A percentile compares a stretch with the other conserved stretches of the same genome.
Conservation (phyloP, 2,888 invertebrate genomes). For the Dryadula phaetusa region DNA sequence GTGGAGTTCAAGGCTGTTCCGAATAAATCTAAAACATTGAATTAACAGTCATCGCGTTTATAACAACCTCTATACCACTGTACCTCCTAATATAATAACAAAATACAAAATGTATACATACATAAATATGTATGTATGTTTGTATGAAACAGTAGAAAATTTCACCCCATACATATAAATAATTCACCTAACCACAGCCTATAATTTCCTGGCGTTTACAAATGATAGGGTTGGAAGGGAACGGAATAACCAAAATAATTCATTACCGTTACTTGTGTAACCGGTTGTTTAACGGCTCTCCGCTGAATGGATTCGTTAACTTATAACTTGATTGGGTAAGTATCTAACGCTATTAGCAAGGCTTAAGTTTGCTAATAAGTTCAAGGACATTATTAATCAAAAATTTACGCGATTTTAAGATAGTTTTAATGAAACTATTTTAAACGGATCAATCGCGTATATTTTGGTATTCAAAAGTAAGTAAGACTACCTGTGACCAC, state of each 20-base stretch:
- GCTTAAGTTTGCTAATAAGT: too few relatives aligned
- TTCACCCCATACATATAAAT: conserved; percentile 38
- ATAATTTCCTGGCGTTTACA: conserved; percentile 47
- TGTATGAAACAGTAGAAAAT: conserved; percentile 18
- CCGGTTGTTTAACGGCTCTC: conserved; percentile 44
- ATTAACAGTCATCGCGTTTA: too few relatives aligned
- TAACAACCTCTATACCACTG: too few relatives aligned
- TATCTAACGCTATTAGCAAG: neutral
- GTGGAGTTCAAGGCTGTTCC: too few relatives aligned
- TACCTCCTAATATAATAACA: too few relatives aligned
- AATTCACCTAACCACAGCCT: conserved; percentile 45
- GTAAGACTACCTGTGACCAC: too few relatives aligned
- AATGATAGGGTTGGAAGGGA: conserved; percentile 45
- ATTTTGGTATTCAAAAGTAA: too few relatives aligned
- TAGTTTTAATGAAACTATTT: too few relatives aligned
- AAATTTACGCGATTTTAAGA: too few relatives aligned
- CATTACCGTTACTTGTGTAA: conserved; percentile 49
- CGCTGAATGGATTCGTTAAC: conserved; percentile 36
- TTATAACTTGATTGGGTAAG: conserved; percentile 12
- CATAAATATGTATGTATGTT: neutral
- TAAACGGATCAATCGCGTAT: too few relatives aligned
- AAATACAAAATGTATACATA: neutral
- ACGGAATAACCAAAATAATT: conserved; percentile 40
- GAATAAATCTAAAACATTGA: too few relatives aligned
- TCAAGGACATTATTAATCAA: too few relatives aligned